phyloP scores from a whole-genome alignment of 2,888 invertebrate genomes.

The Cloeon dipterum region DNA sequence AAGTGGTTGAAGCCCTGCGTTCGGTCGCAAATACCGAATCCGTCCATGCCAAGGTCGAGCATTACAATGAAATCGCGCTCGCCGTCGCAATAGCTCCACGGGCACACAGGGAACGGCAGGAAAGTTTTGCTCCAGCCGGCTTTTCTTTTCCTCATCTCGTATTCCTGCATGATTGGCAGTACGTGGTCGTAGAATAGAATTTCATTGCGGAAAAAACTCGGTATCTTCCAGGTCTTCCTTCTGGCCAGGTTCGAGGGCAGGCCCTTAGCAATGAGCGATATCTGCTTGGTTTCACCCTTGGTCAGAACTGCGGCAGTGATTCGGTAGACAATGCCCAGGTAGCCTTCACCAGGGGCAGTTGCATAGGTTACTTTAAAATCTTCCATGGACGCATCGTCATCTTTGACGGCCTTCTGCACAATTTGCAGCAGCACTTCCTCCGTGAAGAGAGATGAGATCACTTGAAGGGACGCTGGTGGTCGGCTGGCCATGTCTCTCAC shows the following conservation, averaged over 20 bases:
- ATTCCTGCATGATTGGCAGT: constrained; percentile 13
- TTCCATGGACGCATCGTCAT: constrained; percentile 14
- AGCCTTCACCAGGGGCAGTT: constrained; percentile 40
- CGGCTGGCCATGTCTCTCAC: too few relatives aligned
- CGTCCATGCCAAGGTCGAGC: constrained; percentile 1
- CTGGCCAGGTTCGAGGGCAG: constrained; percentile 37
- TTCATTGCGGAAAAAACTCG: constrained; percentile 47
- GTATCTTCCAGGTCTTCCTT: constrained; percentile 35
- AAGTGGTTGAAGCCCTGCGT: not conserved
- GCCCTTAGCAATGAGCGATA: constrained; percentile 37
- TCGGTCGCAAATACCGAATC: not conserved
- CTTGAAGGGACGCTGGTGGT: constrained; percentile 14
- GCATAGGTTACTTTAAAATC: constrained; percentile 20
- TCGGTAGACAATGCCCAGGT: constrained; percentile 37
- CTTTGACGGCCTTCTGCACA: constrained; percentile 15
- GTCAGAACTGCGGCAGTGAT: constrained; percentile 27
- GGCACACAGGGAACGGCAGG: not conserved
- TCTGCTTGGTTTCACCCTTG: constrained; percentile 14
- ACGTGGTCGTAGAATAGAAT: constrained; percentile 32
- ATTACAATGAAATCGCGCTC: constrained; percentile 1
- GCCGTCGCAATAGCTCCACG: not conserved
- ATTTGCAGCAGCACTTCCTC: constrained; percentile 20
- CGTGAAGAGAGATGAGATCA: constrained; percentile 19
- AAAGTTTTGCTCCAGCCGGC: not conserved
- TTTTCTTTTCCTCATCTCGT: constrained; percentile 7